These are phyloP conservation scores for Drosophila paracracens DNA, from an alignment of 2,888 invertebrate species.

Conservation along the genomic window DNA sequence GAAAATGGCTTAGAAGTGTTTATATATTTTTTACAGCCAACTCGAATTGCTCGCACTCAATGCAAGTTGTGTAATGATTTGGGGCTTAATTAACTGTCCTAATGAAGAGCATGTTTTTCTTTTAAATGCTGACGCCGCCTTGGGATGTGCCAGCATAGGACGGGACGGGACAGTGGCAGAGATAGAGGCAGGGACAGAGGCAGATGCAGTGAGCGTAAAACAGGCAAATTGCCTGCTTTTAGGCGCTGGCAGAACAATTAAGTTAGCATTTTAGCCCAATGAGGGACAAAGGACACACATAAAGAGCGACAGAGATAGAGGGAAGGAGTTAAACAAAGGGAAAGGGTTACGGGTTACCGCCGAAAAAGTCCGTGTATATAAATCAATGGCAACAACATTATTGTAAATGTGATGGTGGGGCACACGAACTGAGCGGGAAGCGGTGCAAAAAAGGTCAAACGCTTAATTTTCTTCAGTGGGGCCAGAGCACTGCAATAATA, in stretches of 20 bases:
- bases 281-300: slow-evolving; percentile 39
- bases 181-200: not conserved
- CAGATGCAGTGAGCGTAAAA: slow-evolving; percentile 53
- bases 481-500: slow-evolving; percentile 69
- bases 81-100: slow-evolving; percentile 74
- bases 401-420: slow-evolving; percentile 50
- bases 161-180: not conserved
- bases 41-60: slow-evolving; percentile 53
- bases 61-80: slow-evolving; percentile 67
- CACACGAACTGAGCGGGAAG: slow-evolving; percentile 10
- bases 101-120: slow-evolving; percentile 62
- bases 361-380: slow-evolving; percentile 62
- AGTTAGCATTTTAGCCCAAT: slow-evolving; percentile 71
- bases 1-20: slow-evolving; percentile 1
- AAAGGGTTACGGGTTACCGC: slow-evolving; percentile 37
- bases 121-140: slow-evolving; percentile 49
- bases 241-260: slow-evolving; percentile 73
- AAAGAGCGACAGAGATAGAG: not conserved
- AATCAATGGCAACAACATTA: slow-evolving; percentile 81
- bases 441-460: slow-evolving; percentile 69
- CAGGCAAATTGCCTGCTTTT: slow-evolving; percentile 67
- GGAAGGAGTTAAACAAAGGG: not conserved
- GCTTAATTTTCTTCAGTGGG: slow-evolving; percentile 63
- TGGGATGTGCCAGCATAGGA: slow-evolving; percentile 28
- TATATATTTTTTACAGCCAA: not conserved